These are phyloP conservation scores for Suricata suricatta DNA, from an alignment of 2,113 vertebrate genomes.

Conservation along the genomic window DNA sequence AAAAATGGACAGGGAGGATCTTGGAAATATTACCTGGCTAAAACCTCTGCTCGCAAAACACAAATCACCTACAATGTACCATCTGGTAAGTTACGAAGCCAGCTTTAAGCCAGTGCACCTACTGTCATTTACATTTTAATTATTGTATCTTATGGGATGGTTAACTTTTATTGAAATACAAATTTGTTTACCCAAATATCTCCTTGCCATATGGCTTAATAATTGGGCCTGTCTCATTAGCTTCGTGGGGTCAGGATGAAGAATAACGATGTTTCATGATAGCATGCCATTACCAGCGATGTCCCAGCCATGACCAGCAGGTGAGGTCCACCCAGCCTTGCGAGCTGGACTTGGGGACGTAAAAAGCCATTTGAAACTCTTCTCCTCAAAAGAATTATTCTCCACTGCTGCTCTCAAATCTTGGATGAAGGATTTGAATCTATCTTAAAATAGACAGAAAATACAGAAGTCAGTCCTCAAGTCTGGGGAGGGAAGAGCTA, in stretches of 20 bases:
- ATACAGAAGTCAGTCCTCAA: background rate
- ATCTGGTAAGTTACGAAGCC: background rate
- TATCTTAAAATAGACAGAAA: background rate
- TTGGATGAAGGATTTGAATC: background rate
- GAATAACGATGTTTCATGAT: background rate
- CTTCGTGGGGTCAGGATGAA: background rate
- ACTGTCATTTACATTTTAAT: conserved; percentile 60
- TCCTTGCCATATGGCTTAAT: conserved; percentile 47
- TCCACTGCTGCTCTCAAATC: background rate
- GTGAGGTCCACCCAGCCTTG: too few relatives aligned
- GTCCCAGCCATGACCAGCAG: too few relatives aligned
- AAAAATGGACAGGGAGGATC: conserved; percentile 40
- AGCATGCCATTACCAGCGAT: background rate
- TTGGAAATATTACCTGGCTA: background rate
- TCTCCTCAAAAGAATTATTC: background rate
- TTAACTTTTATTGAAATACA: conserved; percentile 49
- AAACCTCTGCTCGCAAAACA: background rate
- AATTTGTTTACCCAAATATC: conserved; percentile 54
- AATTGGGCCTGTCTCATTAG: background rate
- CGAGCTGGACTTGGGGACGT: background rate
- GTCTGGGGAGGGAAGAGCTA: background rate
- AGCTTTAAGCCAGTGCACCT: conserved; percentile 34
- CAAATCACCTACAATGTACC: conserved; percentile 39
- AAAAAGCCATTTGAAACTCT: background rate
- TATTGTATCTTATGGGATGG: conserved; percentile 69